phyloP scores from a whole-genome alignment of 2,888 invertebrate species.

The Nebria brevicollis region DNA sequence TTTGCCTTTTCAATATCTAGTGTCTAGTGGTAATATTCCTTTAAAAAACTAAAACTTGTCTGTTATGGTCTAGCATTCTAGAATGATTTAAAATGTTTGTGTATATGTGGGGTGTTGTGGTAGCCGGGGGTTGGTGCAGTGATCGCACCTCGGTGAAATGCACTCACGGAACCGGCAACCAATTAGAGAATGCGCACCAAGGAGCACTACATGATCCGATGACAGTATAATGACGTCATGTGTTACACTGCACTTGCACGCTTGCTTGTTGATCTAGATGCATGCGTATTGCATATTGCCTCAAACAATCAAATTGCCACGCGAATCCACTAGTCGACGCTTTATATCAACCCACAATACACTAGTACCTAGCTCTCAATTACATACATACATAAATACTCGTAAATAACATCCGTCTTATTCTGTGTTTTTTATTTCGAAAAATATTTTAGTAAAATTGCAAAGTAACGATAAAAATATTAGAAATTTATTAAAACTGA shows the following conservation, averaged over 20 bases:
- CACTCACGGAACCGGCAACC: background rate
- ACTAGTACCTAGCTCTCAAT: too few species aligned
- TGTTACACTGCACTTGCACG: slow-evolving; percentile 62
- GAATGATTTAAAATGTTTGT: too few species aligned
- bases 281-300: slow-evolving; percentile 46
- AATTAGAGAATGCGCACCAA: slow-evolving; percentile 54
- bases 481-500: too few species aligned
- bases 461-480: too few species aligned
- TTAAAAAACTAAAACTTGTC: background rate
- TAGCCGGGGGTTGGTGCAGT: background rate
- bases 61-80: too few species aligned
- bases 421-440: too few species aligned
- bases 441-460: too few species aligned
- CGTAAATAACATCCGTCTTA: too few species aligned
- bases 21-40: background rate
- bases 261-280: slow-evolving; percentile 55
- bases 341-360: too few species aligned
- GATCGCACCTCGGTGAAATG: background rate
- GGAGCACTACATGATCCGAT: slow-evolving; percentile 59
- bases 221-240: slow-evolving; percentile 61
- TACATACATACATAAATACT: too few species aligned
- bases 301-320: slow-evolving; percentile 13
- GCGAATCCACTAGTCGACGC: background rate
- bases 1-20: background rate
- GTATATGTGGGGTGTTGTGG: background rate